Evolutionary conservation across 2,888 invertebrate genomes (phyloP).

Genomic region (Melangyna quadrimaculata): DNA sequence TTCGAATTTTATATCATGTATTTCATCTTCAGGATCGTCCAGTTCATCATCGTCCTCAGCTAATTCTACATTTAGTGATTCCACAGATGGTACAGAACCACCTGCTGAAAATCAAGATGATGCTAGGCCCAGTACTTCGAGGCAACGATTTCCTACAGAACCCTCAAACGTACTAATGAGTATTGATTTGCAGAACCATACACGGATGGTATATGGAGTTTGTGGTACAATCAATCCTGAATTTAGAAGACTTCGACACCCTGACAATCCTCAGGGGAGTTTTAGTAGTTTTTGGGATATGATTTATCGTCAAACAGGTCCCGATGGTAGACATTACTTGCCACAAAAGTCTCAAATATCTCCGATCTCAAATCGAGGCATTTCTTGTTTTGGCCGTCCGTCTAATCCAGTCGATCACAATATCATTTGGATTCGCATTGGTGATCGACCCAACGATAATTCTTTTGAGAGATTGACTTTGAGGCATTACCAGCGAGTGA

Average conservation of each 20-base stretch:
- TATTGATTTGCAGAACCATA: constrained; percentile 34
- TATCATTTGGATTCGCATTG: constrained; percentile 79
- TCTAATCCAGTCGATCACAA: constrained; percentile 78
- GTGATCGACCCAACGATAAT: constrained; percentile 80
- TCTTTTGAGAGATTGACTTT: constrained; percentile 82
- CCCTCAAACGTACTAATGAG: constrained; percentile 27
- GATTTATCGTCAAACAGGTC: constrained; percentile 73
- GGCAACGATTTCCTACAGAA: background rate
- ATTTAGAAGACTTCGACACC: constrained; percentile 25
- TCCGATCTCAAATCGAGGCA: constrained; percentile 79
- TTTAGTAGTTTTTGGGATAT: constrained; percentile 78
- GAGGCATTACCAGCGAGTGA: constrained; percentile 85
- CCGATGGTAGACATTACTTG: constrained; percentile 14
- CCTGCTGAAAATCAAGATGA: constrained; percentile 3
- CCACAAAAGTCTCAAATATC: constrained; percentile 37
- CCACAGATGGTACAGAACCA: background rate
- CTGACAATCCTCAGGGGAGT: constrained; percentile 64
- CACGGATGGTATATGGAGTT: constrained; percentile 26
- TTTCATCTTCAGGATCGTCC: constrained; percentile 14
- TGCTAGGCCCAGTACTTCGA: constrained; percentile 2
- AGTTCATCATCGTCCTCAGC: constrained; percentile 19
- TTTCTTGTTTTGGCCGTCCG: constrained; percentile 79
- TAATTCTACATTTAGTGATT: constrained; percentile 8
- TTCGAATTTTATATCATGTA: constrained; percentile 2
- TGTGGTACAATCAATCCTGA: constrained; percentile 32